Base-by-base conservation (phyloP, 2,888 invertebrate species). In the Drosophila affinis region DNA sequence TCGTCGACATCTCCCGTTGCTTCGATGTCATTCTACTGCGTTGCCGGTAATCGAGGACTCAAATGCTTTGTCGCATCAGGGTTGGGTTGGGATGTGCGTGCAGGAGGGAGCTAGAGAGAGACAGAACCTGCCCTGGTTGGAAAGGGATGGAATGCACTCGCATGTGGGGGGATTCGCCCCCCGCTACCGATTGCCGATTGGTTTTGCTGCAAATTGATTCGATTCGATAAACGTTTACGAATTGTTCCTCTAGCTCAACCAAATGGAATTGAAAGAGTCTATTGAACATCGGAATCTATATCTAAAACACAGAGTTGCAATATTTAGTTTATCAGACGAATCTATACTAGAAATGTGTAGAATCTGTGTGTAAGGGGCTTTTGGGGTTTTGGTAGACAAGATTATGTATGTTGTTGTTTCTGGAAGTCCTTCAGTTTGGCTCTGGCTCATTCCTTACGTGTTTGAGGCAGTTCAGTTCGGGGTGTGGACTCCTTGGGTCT, bases 151-250 rank as follows among this genome's bases (percentile, higher is more conserved):
- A 10, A 12, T 34, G 12, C 12, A 39, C 7, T 14, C 39, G 39
- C 12, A 39, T 39, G 39, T 39, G 39, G 14, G 39, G 14, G 34
- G 69, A 29, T 1, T 29, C 29, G 9, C 29, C 29, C 4, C 24
- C 24, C 24, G n/a, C n/a, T 4, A 5, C 24, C 24, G 5, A 29
- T 29, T 29, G 29, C 7, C 9, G 29, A 7, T 53, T 70, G 4
- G 69, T 47, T 53, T 70, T 48, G 71, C 54, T 39, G 60, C 69
- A 57, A 67, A 67, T 56, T 67, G 67, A 67, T 68, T 68, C 49
- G 49, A 56, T 67, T 67, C 56, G 68, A 68, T 67, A 68, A 67
- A 49, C 56, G 68, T 56, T 56, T 56, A 29, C 5, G 68, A 56
- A 67, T 45, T 56, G 68, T 53, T 59, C 18, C 29, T 18, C 29